phyloP scores from a whole-genome alignment of 1,140 invertebrate species.

The Teleopsis dalmanni region DNA sequence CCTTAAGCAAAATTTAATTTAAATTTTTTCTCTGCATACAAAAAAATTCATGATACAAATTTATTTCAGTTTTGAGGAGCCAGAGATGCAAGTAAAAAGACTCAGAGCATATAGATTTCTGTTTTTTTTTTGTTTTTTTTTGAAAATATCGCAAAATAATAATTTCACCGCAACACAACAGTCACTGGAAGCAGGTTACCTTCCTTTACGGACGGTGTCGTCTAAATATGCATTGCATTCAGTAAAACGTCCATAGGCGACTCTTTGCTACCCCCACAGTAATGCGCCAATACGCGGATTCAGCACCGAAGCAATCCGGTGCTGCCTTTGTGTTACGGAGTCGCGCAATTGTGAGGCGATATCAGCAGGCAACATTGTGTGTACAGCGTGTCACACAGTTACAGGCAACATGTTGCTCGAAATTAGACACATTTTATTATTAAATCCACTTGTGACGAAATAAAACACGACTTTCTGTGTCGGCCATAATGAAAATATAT shows the following conservation, averaged over 20 bases:
- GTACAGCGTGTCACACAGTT: not conserved
- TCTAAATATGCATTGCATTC: not conserved
- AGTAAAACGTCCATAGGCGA: no score
- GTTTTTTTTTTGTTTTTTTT: no score
- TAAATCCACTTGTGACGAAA: slow-evolving; percentile 19
- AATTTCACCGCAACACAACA: slow-evolving; percentile 11
- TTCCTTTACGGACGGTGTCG: not conserved
- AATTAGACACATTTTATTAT: slow-evolving; percentile 16
- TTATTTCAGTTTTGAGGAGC: no score
- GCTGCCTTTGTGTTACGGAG: not conserved
- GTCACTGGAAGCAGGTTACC: not conserved
- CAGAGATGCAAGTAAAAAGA: not conserved
- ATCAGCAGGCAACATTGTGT: not conserved
- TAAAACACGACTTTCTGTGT: slow-evolving; percentile 19
- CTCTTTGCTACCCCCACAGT: not conserved
- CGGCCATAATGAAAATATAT: slow-evolving; percentile 21
- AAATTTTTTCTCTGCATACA: not conserved
- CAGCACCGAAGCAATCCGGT: not conserved
- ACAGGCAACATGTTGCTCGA: slow-evolving; percentile 7
- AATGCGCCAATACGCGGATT: not conserved
- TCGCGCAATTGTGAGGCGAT: not conserved
- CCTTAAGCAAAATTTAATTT: not conserved
- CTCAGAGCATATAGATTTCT: no score
- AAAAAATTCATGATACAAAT: not conserved
- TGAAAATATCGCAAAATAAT: slow-evolving; percentile 2